Base-by-base conservation (phyloP, 2,113 vertebrate genomes). In the Amblyopsis rosae region DNA sequence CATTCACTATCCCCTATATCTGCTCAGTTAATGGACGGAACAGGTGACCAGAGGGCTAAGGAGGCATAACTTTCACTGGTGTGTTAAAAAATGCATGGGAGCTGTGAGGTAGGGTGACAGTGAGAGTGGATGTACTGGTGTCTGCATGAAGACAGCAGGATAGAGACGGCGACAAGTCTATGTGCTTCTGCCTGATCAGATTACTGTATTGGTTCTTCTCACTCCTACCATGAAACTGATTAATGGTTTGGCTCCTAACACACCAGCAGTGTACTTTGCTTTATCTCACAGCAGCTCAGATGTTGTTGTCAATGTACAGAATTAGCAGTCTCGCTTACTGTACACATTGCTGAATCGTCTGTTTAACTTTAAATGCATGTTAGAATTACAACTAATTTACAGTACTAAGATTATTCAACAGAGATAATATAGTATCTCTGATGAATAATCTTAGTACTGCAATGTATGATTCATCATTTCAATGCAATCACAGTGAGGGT, bases 51-150 rank as follows among this genome's bases (percentile, higher is more conserved):
- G 62, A 17, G 35, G 50, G 67, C 19, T 55, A 32, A 67, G 59
- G 3, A 77, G 81, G 79, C 76, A 77, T 75, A 75, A 72, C 88
- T 86, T 90, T 89, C 80, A 70, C 15, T 84, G 63, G 67, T 33
- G 33, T 55, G 48, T 79, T 93, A 83, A 92, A 93, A 90, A 76
- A 91, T 94, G 90, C 64, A 94, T 92, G 71, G 81, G 65, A 66
- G 65, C 69, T 11, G 45, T 26, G 66, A 82, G 88, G 75, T 92
- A 83, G 85, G 80, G 83, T 91, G 82, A 88, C 82, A 84, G 80
- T 67, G 81, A 82, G 17, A 86, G 79, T 73, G 55, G 63, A 65
- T 62, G 9, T 71, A 54, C 66, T 47, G 59, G 63, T 65, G 47
- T 51, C 32, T 80, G 70, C 80, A 63, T 26, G 15, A 13, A 45